These are phyloP conservation scores for Rallus crepitans DNA, from an alignment of 2,797 vertebrate genomes.

Conservation along the genomic window DNA sequence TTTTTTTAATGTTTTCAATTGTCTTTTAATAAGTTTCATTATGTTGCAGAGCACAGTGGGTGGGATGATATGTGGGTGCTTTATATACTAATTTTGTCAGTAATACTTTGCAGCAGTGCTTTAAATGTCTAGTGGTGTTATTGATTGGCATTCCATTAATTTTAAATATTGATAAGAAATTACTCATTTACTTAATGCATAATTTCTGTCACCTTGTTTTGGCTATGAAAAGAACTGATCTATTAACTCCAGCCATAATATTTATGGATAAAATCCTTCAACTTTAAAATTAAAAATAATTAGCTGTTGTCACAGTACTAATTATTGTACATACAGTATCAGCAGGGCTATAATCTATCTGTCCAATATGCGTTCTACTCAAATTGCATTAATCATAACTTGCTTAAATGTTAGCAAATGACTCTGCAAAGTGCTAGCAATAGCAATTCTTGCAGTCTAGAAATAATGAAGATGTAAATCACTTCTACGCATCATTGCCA, in stretches of 20 bases:
- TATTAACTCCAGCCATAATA: constrained; percentile 44
- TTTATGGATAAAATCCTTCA: constrained; percentile 55
- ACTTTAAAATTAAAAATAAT: constrained; percentile 70
- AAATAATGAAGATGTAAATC: constrained; percentile 73
- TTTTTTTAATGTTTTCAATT: constrained; percentile 23
- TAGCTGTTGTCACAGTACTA: constrained; percentile 59
- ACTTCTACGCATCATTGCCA: constrained; percentile 36
- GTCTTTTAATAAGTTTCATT: constrained; percentile 3
- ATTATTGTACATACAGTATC: constrained; percentile 59
- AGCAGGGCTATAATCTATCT: constrained; percentile 67
- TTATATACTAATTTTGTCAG: constrained; percentile 33
- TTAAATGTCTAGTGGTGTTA: constrained; percentile 20
- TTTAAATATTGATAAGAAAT: constrained; percentile 67
- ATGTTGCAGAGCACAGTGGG: background rate
- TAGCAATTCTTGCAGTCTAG: constrained; percentile 15
- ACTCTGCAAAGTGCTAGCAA: constrained; percentile 39
- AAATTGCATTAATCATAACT: constrained; percentile 69
- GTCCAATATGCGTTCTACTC: constrained; percentile 59
- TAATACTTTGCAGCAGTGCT: background rate
- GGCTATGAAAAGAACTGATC: background rate
- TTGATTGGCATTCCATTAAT: constrained; percentile 3
- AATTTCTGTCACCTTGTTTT: constrained; percentile 24
- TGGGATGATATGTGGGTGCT: constrained; percentile 1
- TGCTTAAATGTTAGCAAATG: constrained; percentile 66
- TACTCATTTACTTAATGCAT: background rate